phyloP scores from a whole-genome alignment of 1,140 invertebrate species.

The Tetramorium alpestre region DNA sequence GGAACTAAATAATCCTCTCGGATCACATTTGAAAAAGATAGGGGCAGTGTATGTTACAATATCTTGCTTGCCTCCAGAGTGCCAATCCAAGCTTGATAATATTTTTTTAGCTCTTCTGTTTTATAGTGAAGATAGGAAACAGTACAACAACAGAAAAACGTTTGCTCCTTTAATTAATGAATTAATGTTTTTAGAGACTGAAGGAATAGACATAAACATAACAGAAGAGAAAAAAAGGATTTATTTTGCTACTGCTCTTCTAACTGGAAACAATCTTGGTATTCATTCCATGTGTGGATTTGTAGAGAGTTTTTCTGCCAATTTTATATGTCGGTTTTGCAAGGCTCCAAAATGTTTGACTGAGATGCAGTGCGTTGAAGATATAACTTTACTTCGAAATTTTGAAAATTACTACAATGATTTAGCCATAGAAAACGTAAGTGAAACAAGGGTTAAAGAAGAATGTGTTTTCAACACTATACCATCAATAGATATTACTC shows the following conservation, averaged over 20 bases:
- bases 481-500: neutral
- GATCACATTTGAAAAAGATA: neutral
- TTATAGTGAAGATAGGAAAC: neutral
- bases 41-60: neutral
- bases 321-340: neutral
- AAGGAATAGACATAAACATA: neutral
- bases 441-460: neutral
- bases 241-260: neutral
- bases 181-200: neutral
- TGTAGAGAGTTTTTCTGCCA: neutral
- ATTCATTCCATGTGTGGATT: neutral
- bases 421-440: neutral
- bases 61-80: neutral
- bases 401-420: neutral
- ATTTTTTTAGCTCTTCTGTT: neutral
- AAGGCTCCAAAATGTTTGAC: neutral
- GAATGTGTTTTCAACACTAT: neutral
- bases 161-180: neutral
- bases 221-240: neutral
- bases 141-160: neutral
- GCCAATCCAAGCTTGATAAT: neutral
- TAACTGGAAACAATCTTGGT: neutral
- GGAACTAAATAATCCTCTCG: neutral
- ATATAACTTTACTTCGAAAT: neutral
- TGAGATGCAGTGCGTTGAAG: neutral